Evolutionary conservation across 2,113 vertebrate genomes (phyloP), one percentile per base, ranked within the genome.

Genomic region (Ranitomeya variabilis): DNA sequence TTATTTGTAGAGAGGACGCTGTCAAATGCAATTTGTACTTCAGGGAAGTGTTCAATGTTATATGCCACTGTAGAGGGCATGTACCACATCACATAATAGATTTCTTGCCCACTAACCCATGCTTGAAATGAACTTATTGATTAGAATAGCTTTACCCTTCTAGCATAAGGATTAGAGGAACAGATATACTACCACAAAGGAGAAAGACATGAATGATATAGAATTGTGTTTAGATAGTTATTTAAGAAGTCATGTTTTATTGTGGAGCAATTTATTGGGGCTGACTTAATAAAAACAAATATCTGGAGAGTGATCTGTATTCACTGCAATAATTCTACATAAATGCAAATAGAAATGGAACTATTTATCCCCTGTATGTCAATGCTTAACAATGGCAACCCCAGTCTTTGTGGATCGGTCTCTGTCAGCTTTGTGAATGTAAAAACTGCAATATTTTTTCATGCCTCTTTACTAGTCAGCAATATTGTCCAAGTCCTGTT

Each of bases 81-180:
- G 23, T 74, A 74, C 54, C 52, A 76, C 59, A 85, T 18, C 19
- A 74, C 76, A 57, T 21, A 85, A 85, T 85, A 74, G 83, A 73
- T 52, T 85, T 76, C 67, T 85, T 18, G 13, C 26, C 15, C 51
- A 69, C 21, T 69, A 85, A 55, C 54, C 83, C 31, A 60, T 23
- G 85, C 31, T 67, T 66, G 18, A 79, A 69, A 86, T 86, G 60
- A 54, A 67, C n/a, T 62, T 66, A 79, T 86, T 79, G 74, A 86
- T 86, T 78, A 66, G 13, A 78, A 78, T 86, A 52, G 31, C 64
- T 77, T 60, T 64, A 67, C 74, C 73, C 85, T 86, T 19, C 23
- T 86, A 79, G 73, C 19, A n/a, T 86, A 76, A 45, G 60, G 59
- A 66, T 16, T 37, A 79, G 14, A 51, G 77, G 19, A 54, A n/a